Base-by-base conservation (phyloP, 2,797 vertebrate species). In the Danionella dracula region DNA sequence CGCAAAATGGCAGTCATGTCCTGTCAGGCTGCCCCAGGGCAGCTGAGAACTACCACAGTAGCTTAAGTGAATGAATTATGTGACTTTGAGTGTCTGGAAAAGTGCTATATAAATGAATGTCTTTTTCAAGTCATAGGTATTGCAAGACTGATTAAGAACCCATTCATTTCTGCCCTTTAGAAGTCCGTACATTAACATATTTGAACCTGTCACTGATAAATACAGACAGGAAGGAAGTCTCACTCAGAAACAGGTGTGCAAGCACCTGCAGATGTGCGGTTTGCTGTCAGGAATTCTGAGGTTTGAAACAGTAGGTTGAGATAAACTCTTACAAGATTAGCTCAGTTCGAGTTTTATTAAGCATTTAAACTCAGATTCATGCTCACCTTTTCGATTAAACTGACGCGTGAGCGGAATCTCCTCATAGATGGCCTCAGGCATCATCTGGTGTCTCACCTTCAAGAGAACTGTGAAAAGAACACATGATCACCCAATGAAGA, bases 381-480 rank as follows among this genome's bases (percentile, higher is more conserved):
- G 7, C 32, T 35, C 32, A 35, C 32, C 32, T 9, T 32, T 48
- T 37, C 31, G 21, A 49, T 13, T 48, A 4, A 53, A 31, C 31
- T 34, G 16, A 50, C 19, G 21, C 42, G 35, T 64, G n/a, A n/a
- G 59, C 13, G 57, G 45, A 17, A 64, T 64, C 35, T 64, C 59
- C 29, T 70, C 68, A 70, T 70, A 70, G 20, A 64, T 27, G 16
- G 35, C 44, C n/a, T 57, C 68, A 57, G 51, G 8, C 15, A 34
- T 44, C 55, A 50, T 56, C 50, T 31, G 56, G 48, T 20, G 27
- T 48, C 27, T 63, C 13, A n/a, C 15, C 51, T 57, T 57, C 58
- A 15, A 65, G 53, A 66, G 38, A 35, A 20, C 69, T 71, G 48
- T 37, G 58, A 70, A 37, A 35, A 31, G 7, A 56, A 27, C 9